Conservation (phyloP, 2,797 vertebrate genomes). For the Micromesistius poutassou region DNA sequence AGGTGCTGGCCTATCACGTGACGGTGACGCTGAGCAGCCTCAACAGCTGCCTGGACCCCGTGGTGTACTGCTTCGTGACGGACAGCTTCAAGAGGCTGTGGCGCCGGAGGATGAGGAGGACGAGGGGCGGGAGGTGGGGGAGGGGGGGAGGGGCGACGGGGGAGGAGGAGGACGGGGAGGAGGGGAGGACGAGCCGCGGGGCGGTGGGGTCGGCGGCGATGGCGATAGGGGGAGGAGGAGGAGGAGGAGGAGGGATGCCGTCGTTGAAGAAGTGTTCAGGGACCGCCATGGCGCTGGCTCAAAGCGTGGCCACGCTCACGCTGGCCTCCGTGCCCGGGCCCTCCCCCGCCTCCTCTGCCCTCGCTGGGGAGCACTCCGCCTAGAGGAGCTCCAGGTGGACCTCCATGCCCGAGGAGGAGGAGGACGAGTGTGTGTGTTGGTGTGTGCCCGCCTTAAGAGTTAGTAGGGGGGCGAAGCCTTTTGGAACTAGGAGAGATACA, state of each 20-base stretch:
- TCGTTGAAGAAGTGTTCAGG: constrained; percentile 48
- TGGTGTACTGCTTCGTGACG: constrained; percentile 96
- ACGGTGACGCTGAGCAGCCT: constrained; percentile 93
- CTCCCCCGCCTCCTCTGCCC: constrained; percentile 1
- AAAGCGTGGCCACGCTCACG: constrained; percentile 56
- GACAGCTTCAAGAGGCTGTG: constrained; percentile 80
- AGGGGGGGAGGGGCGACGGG: constrained; percentile 25
- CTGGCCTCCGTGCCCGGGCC: constrained; percentile 40
- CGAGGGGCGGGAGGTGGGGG: constrained; percentile 28
- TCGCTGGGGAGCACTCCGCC: constrained; percentile 11
- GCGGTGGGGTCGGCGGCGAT: background rate
- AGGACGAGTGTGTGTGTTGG: no score
- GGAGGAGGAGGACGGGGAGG: constrained; percentile 32
- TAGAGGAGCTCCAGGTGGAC: constrained; percentile 14
- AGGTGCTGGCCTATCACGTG: constrained; percentile 81
- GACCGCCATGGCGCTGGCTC: constrained; percentile 54
- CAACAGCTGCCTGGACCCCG: constrained; percentile 94
- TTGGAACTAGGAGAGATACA: no score
- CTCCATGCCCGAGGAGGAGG: constrained; percentile 2
- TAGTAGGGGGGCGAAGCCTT: no score
- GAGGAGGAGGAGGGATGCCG: constrained; percentile 37
- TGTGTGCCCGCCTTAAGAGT: no score
- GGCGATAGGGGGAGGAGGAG: constrained; percentile 26
- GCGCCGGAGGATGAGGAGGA: constrained; percentile 51
- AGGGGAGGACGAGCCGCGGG: constrained; percentile 33